Evolutionary conservation across 2,888 invertebrate genomes (phyloP).

Genomic region (Agrenia bidenticulata): DNA sequence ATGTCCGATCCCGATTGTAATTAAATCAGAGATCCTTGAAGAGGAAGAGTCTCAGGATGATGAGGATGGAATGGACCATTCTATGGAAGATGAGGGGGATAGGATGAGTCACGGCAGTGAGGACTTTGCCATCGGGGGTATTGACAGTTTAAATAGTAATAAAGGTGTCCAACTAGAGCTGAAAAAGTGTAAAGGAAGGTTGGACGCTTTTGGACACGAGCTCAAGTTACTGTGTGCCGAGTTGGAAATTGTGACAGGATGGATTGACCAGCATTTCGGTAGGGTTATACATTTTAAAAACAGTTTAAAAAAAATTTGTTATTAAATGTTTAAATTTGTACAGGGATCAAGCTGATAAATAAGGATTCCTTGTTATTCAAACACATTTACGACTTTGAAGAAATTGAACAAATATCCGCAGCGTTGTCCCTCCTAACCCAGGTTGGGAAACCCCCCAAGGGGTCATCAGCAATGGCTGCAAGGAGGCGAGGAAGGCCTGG

Average conservation of each 20-base stretch:
- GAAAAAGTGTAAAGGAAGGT: constrained; percentile 16
- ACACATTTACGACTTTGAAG: constrained; percentile 19
- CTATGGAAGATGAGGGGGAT: too few species aligned
- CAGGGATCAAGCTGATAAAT: constrained; percentile 16
- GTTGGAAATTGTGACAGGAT: constrained; percentile 14
- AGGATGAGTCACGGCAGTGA: too few species aligned
- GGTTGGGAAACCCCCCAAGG: too few species aligned
- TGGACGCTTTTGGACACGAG: constrained; percentile 22
- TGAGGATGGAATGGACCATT: too few species aligned
- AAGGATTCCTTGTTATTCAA: constrained; percentile 12
- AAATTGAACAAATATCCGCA: constrained; percentile 12
- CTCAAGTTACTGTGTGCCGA: constrained; percentile 19
- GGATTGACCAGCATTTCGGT: constrained; percentile 18
- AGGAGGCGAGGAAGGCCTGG: constrained; percentile 12
- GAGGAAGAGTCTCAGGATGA: too few species aligned
- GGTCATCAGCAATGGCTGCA: not conserved
- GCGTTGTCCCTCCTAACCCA: not conserved
- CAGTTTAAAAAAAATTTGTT: not conserved
- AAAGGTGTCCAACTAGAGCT: constrained; percentile 5
- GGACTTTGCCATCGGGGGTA: too few species aligned
- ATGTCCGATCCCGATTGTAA: too few species aligned
- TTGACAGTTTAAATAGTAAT: too few species aligned
- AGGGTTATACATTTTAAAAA: constrained; percentile 11
- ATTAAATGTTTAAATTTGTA: not conserved
- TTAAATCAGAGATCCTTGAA: too few species aligned